Evolutionary conservation across 2,888 invertebrate species (phyloP).

Genomic region (Meiosimyza decipiens): DNA sequence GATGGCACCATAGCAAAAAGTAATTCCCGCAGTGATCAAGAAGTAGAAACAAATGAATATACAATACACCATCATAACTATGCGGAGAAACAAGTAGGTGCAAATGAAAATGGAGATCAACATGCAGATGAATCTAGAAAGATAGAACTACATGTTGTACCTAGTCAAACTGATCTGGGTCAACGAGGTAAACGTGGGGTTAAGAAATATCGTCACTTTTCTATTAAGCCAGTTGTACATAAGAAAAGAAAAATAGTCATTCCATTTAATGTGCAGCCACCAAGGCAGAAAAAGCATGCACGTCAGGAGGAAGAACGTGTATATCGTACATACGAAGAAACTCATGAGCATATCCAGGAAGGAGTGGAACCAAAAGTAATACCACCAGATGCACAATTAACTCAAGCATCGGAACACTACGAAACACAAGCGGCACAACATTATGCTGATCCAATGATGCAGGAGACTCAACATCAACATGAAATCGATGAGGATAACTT

Average conservation of each 20-base stretch:
- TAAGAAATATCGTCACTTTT: conserved; percentile 50
- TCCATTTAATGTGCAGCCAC: conserved; percentile 39
- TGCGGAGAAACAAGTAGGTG: conserved; percentile 40
- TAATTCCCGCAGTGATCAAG: conserved; percentile 26
- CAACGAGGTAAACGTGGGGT: conserved; percentile 52
- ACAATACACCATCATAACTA: conserved; percentile 47
- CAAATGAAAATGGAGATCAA: conserved; percentile 35
- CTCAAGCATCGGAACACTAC: conserved; percentile 48
- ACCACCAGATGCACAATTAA: conserved; percentile 31
- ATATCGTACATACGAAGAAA: conserved; percentile 60
- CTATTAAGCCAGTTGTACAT: conserved; percentile 49
- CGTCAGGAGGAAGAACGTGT: conserved; percentile 49
- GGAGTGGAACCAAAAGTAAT: conserved; percentile 33
- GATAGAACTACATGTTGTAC: conserved; percentile 35
- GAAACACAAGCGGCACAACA: conserved; percentile 47
- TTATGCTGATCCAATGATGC: conserved; percentile 42
- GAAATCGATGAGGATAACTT: conserved; percentile 21
- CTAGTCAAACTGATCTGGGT: conserved; percentile 32
- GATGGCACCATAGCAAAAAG: conserved; percentile 41
- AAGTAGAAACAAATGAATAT: conserved; percentile 42
- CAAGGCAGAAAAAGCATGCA: conserved; percentile 43
- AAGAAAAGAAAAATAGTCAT: conserved; percentile 49
- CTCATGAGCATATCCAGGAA: conserved; percentile 60
- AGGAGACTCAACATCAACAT: conserved; percentile 39
- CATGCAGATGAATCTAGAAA: conserved; percentile 43